phyloP scores from a whole-genome alignment of 1,140 invertebrate species.

The Hycleus cichorii region DNA sequence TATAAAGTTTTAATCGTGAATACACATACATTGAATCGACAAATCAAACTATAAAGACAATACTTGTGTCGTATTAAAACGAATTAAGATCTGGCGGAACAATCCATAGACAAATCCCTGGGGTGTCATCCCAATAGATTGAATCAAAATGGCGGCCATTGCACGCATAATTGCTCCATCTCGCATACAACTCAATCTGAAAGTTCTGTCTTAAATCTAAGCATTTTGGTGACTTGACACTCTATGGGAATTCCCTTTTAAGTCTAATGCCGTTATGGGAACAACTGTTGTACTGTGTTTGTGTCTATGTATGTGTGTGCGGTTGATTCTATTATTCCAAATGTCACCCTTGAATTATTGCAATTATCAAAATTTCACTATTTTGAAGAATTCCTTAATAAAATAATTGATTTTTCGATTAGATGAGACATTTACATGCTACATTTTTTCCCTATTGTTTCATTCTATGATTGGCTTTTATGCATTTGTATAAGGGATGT shows the following conservation, averaged over 20 bases:
- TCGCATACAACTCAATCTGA: slow-evolving; percentile 4
- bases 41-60: neutral
- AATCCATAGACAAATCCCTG: slow-evolving; percentile 23
- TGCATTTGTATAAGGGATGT: too few species aligned
- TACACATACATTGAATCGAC: too few species aligned
- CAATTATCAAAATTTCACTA: neutral
- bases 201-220: too few species aligned
- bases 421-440: slow-evolving; percentile 9
- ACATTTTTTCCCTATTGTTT: neutral
- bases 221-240: too few species aligned
- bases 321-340: too few species aligned
- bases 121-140: slow-evolving; percentile 37
- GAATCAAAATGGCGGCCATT: slow-evolving; percentile 36
- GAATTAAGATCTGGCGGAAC: slow-evolving; percentile 21
- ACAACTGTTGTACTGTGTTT: too few species aligned
- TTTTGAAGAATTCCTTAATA: neutral
- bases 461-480: slow-evolving; percentile 7
- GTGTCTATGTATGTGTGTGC: too few species aligned
- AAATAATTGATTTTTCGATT: too few species aligned
- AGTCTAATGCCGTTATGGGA: too few species aligned
- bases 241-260: too few species aligned
- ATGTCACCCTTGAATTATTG: neutral
- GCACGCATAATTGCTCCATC: slow-evolving; percentile 36
- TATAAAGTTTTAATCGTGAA: too few species aligned
- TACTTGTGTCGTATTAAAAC: slow-evolving; percentile 18